Percentiles rank a stretch among this genome's conserved stretches.
phyloP scores from a whole-genome alignment of 2,797 vertebrate species.

The Staurois parvus region DNA sequence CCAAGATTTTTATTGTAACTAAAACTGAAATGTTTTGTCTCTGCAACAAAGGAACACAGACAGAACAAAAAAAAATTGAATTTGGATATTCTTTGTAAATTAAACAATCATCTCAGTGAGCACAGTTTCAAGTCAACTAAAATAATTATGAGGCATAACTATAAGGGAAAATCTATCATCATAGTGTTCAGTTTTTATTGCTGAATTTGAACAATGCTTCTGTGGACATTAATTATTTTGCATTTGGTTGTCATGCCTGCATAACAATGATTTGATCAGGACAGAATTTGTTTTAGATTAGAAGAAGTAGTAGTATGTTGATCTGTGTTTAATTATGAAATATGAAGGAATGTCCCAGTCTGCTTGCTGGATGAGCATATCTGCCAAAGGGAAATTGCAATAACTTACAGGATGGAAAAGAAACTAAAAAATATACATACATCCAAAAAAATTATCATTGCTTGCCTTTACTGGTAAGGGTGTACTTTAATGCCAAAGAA shows the following conservation, averaged over 20 bases:
- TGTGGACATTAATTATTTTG: no score
- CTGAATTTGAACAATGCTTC: no score
- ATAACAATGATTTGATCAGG: slow-evolving; percentile 4
- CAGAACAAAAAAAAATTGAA: no score
- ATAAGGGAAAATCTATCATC: no score
- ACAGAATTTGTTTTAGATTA: neutral
- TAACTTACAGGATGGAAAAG: neutral
- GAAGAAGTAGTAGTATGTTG: neutral
- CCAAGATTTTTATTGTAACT: no score
- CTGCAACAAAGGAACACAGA: no score
- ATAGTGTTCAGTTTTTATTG: no score
- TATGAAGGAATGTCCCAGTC: neutral
- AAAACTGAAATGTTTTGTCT: no score
- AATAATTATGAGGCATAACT: no score
- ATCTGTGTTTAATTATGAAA: slow-evolving; percentile 24
- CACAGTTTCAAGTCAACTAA: neutral
- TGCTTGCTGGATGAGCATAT: neutral
- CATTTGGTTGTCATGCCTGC: neutral
- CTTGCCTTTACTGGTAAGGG: neutral
- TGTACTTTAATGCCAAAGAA: neutral
- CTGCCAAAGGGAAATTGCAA: neutral
- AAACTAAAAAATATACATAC: neutral
- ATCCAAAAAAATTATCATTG: neutral
- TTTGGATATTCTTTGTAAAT: neutral
- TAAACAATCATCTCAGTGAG: neutral